A percentile compares a stretch with the other conserved stretches of the same genome.
phyloP scores from a whole-genome alignment of 2,113 vertebrate species.

The Elaphurus davidianus region DNA sequence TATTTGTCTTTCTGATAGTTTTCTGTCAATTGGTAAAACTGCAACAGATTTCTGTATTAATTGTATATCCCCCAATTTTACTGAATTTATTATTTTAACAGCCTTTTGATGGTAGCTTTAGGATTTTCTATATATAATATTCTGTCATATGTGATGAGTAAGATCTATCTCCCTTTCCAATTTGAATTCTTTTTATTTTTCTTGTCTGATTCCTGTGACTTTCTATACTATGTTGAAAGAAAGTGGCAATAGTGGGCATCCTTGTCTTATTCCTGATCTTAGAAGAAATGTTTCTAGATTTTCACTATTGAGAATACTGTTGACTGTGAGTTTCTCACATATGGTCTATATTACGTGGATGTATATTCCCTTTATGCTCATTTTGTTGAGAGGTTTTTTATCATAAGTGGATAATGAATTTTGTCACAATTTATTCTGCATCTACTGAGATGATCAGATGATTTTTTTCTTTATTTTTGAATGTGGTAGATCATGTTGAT shows the following conservation, averaged over 20 bases:
- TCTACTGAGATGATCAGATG: neutral
- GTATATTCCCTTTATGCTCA: neutral
- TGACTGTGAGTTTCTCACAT: neutral
- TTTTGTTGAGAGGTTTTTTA: neutral
- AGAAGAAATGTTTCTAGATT: neutral
- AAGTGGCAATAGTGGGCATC: neutral
- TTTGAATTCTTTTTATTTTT: neutral
- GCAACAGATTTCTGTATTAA: neutral
- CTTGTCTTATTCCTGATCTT: neutral
- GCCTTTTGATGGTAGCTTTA: neutral
- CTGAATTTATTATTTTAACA: neutral
- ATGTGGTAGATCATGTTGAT: neutral
- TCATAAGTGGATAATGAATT: neutral
- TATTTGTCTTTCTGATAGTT: neutral
- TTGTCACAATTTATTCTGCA: neutral
- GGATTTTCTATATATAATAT: neutral
- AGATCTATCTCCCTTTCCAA: neutral
- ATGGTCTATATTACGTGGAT: neutral
- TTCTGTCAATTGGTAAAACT: neutral
- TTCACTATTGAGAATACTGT: neutral
- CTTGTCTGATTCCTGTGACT: neutral
- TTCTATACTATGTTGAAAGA: neutral
- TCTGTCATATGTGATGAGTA: neutral
- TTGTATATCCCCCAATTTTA: neutral
- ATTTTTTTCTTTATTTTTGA: neutral